Base-by-base conservation (phyloP, 2,113 vertebrate genomes). In the Scalopus aquaticus region DNA sequence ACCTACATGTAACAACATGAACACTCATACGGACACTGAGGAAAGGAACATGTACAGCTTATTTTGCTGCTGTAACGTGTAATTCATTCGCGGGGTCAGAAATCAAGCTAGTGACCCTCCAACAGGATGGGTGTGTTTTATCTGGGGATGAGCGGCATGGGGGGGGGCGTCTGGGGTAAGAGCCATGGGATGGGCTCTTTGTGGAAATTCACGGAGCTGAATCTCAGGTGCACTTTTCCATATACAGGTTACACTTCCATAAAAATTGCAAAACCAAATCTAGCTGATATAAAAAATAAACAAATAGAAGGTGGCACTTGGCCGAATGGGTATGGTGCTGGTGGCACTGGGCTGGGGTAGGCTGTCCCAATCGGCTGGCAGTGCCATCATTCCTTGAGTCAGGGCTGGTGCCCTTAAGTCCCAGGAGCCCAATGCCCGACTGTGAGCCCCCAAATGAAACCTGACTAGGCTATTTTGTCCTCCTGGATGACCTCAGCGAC, bases 241-340 rank as follows among this genome's bases (percentile, higher is more conserved):
- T 54, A 65, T 44, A 44, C 46, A 92, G 35, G 49, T 46, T 62
- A 28, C 22, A 84, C 39, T 42, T 94, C n/a, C 72, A 35, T 4
- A 42, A 30, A 91, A 84, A 91, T 44, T 80, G 69, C 67, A 76
- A 70, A 81, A 22, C 12, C 37, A 20, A 49, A 73, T 83, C 39
- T 65, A 67, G 81, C 77, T 95, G 83, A 64, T 86, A 72, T 30
- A 87, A 77, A 94, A 28, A 83, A 90, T 39, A 69, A 90, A 83
- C 67, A 74, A 46, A 89, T 28, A 54, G 56, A 81, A 90, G 6
- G 24, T 1, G 12, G 32, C 4, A 12, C 15, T 76, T 60, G 69
- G 51, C n/a, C 0, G n/a, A n/a, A n/a, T 1, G 16, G 12, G n/a
- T n/a, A n/a, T 19, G 20, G 28, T 69, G 58, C 51, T 26, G 74